Conservation (phyloP, 2,888 invertebrate species). For the Pelosia muscerda region DNA sequence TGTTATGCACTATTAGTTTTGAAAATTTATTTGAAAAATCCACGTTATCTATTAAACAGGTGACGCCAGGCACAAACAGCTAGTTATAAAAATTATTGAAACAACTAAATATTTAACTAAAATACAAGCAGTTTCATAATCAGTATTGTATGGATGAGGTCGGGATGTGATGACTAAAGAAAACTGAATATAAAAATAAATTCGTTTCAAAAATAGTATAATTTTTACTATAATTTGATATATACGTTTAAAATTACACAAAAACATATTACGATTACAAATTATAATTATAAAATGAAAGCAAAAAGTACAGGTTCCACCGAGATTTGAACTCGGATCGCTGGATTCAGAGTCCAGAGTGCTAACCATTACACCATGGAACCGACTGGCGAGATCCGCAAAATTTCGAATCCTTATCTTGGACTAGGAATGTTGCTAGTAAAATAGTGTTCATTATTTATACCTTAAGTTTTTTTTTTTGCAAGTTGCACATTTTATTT, state of each 20-base stretch:
- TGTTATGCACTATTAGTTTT: no score
- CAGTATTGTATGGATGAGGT: neutral
- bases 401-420: slow-evolving; percentile 49
- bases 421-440: neutral
- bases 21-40: no score
- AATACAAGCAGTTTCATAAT: neutral
- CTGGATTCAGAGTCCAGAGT: slow-evolving; percentile 94
- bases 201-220: neutral
- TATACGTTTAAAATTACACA: slow-evolving; percentile 10
- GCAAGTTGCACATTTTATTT: no score
- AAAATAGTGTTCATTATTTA: neutral
- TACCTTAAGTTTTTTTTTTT: neutral
- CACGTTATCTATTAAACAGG: no score
- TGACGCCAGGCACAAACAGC: no score
- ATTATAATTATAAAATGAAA: slow-evolving; percentile 18
- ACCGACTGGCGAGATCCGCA: slow-evolving; percentile 47
- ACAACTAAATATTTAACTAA: no score
- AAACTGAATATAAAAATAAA: neutral
- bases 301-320: slow-evolving; percentile 88
- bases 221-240: neutral
- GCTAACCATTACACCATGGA: slow-evolving; percentile 91
- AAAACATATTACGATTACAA: neutral
- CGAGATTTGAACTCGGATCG: slow-evolving; percentile 94
- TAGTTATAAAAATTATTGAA: no score
- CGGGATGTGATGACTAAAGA: neutral